Evolutionary conservation across 2,113 vertebrate species (phyloP), one percentile per base, ranked within the genome.

Genomic region (Martes martes): DNA sequence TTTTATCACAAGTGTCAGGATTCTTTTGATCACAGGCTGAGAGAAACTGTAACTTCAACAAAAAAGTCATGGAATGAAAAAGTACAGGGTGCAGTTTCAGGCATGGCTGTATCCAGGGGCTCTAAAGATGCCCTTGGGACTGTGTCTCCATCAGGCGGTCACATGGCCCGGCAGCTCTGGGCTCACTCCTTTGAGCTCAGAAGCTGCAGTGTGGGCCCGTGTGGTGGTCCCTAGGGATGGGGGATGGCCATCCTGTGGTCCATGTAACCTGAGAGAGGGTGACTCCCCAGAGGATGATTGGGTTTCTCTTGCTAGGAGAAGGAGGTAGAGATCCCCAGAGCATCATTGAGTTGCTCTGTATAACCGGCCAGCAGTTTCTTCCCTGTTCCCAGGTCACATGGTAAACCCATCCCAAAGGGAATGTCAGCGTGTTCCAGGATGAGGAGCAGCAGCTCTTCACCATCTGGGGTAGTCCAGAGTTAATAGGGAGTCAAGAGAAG

Each of bases 341-440:
- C 45, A 33, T 63, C 59, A 15, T 24, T 36, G 52, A 24, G n/a
- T 6, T 91, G 81, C 45, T 39, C n/a, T 57, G 1, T 15, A 4
- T 39, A 33, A 45, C 16, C 0, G 11, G 71, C 24, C 18, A 16
- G 2, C 10, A 0, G 26, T 2, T 67, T 52, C 33, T 55, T 47
- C 42, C 42, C 28, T 1, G 5, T 23, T 71, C 71, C 13, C 7
- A 0, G 55, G 18, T 31, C 39, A 6, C 63, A 9, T 0, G 7
- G 52, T 1, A 11, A 52, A 28, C 19, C 2, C 33, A 26, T 31
- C 50, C 74, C 11, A 2, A 4, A 59, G 39, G 42, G 94, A 67
- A 7, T 1, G 2, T 26, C 13, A 9, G 28, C 28, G 23, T 36
- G 11, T 45, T 23, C 55, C 18, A 14, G 33, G 7, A 4, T 3